A percentile compares a stretch with the other conserved stretches of the same genome.
Evolutionary conservation across 2,797 vertebrate species (phyloP).

Genomic region (Lemur catta): DNA sequence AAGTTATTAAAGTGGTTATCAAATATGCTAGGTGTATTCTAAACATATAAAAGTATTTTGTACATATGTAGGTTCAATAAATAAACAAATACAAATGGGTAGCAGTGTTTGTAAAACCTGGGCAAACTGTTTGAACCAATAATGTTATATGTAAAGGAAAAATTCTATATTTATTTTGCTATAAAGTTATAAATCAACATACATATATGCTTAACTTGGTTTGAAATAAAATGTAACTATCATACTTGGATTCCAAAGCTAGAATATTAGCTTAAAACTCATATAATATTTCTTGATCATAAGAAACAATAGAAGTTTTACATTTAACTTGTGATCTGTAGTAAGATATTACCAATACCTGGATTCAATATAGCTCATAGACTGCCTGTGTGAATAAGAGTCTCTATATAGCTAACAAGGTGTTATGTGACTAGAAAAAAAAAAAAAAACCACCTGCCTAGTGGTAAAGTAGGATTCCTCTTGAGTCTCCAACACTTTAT

Average conservation of each 20-base stretch:
- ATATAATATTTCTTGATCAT: slow-evolving; percentile 11
- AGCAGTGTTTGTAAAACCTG: not conserved
- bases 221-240: slow-evolving; percentile 14
- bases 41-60: not conserved
- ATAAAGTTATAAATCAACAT: not conserved
- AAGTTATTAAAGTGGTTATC: slow-evolving; percentile 6
- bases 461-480: not conserved
- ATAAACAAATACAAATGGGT: not conserved
- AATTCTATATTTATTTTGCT: slow-evolving; percentile 44
- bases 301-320: not conserved
- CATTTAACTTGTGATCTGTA: slow-evolving; percentile 40
- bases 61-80: not conserved
- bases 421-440: slow-evolving; percentile 16
- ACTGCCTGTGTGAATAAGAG: slow-evolving; percentile 2
- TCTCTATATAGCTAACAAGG: not conserved
- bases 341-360: not conserved
- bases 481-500: not conserved
- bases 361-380: not conserved
- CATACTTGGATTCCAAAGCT: not conserved
- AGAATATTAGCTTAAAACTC: not conserved
- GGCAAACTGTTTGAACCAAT: not conserved
- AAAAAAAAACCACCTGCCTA: not conserved
- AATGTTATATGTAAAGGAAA: not conserved
- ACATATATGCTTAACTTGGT: not conserved
- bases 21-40: not conserved